phyloP scores from a whole-genome alignment of 1,140 invertebrate species.

The Drosophila pectinifera region DNA sequence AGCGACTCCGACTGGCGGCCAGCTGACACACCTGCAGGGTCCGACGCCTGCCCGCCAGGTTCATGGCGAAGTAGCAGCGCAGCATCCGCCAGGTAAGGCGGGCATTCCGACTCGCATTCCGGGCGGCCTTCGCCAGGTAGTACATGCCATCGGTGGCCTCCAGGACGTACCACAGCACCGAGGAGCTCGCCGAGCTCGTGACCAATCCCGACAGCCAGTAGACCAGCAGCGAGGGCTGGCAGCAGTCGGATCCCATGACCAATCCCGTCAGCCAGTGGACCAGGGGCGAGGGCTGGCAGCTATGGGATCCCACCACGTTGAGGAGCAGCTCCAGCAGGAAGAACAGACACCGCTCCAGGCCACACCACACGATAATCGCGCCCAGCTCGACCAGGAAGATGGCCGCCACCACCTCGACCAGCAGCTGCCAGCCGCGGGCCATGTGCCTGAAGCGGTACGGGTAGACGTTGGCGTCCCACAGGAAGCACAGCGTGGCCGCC shows the following conservation, averaged over 20 bases:
- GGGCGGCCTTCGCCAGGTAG: neutral
- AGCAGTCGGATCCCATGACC: neutral
- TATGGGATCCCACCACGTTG: neutral
- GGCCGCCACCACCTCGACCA: conserved; percentile 40
- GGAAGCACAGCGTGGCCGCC: conserved; percentile 31
- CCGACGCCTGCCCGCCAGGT: conserved; percentile 3
- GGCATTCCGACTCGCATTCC: neutral
- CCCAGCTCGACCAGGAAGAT: conserved; percentile 48
- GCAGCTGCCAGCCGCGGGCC: conserved; percentile 24
- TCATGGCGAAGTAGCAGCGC: conserved; percentile 24
- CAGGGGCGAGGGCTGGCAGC: neutral
- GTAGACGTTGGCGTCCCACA: conserved; percentile 52
- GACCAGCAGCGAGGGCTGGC: neutral
- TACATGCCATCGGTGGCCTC: conserved; percentile 40
- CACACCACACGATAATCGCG: conserved; percentile 59
- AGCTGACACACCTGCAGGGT: conserved; percentile 29
- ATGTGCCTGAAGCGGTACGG: conserved; percentile 52
- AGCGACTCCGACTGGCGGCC: neutral
- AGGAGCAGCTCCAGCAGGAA: conserved; percentile 15
- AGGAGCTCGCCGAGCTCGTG: conserved; percentile 15
- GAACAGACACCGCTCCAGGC: conserved; percentile 41
- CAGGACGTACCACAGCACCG: conserved; percentile 47
- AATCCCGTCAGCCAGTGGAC: neutral
- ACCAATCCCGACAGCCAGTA: conserved; percentile 45
- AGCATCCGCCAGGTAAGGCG: conserved; percentile 11